These are phyloP conservation scores for Anguilla obscura DNA, from an alignment of 2,797 vertebrate genomes.

Conservation along the genomic window DNA sequence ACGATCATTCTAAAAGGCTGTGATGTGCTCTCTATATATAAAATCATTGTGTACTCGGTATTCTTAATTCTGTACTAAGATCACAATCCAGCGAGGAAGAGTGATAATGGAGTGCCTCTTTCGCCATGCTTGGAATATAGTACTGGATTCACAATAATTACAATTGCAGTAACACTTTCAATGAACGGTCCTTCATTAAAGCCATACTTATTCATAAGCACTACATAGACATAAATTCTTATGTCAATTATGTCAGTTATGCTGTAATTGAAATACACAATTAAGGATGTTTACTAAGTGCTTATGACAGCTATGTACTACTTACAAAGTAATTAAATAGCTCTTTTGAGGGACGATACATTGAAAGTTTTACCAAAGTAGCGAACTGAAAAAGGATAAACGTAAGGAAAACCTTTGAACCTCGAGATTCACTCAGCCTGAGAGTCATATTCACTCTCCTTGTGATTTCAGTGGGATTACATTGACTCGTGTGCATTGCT, in stretches of 20 bases:
- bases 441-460: not conserved
- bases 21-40: not conserved
- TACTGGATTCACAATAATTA: slow-evolving; percentile 44
- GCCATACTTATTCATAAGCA: not conserved
- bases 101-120: slow-evolving; percentile 76
- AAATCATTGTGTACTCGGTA: slow-evolving; percentile 56
- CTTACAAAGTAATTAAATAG: not conserved
- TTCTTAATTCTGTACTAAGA: slow-evolving; percentile 72
- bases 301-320: not conserved
- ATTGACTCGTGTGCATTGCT: not conserved
- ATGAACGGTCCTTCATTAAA: not conserved
- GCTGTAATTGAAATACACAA: not conserved
- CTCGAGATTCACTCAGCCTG: not conserved
- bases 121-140: slow-evolving; percentile 73
- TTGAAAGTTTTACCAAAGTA: not conserved
- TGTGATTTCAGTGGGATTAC: not conserved
- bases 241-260: no score
- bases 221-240: not conserved
- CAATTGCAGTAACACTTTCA: not conserved
- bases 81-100: slow-evolving; percentile 77
- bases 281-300: not conserved
- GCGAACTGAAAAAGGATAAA: not conserved
- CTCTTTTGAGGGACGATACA: not conserved
- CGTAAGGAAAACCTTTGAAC: not conserved
- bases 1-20: not conserved